Conservation (phyloP, 1,140 invertebrate genomes). For the Trichomalopsis sarcophagae region DNA sequence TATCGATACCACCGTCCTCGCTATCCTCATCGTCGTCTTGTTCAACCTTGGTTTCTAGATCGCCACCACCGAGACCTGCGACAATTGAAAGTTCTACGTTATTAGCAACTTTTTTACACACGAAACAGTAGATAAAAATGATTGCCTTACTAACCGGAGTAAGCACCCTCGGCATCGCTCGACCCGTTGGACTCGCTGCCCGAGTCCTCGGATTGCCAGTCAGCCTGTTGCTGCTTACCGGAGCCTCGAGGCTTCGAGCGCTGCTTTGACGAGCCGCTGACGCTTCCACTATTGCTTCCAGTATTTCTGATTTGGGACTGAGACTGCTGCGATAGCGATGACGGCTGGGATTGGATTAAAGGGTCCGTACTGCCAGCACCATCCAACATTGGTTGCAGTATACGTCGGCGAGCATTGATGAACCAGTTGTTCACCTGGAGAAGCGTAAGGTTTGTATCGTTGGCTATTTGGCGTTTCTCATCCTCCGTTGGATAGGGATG, state of each 20-base stretch:
- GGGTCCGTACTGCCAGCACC: conserved; percentile 68
- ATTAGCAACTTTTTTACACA: neutral
- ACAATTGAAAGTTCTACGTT: neutral
- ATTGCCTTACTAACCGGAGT: conserved; percentile 28
- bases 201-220: conserved; percentile 72
- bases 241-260: neutral
- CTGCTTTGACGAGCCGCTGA: conserved; percentile 25
- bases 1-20: conserved; percentile 69
- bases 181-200: conserved; percentile 70
- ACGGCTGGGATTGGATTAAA: conserved; percentile 61
- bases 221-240: conserved; percentile 52
- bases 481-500: conserved; percentile 96
- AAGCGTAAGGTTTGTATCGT: conserved; percentile 90
- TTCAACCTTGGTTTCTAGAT: conserved; percentile 57
- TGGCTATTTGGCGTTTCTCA: conserved; percentile 91
- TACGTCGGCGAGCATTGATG: conserved; percentile 94
- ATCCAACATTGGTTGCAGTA: conserved; percentile 95
- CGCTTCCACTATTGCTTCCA: neutral
- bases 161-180: conserved; percentile 65
- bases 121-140: neutral
- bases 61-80: conserved; percentile 14
- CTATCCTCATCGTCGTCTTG: conserved; percentile 67
- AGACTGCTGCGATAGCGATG: conserved; percentile 59
- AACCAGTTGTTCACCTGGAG: conserved; percentile 93
- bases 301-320: conserved; percentile 36